Percentiles rank a stretch among this genome's conserved stretches.
Conservation (phyloP, 2,888 invertebrate genomes). For the Drosophila anomalipes region DNA sequence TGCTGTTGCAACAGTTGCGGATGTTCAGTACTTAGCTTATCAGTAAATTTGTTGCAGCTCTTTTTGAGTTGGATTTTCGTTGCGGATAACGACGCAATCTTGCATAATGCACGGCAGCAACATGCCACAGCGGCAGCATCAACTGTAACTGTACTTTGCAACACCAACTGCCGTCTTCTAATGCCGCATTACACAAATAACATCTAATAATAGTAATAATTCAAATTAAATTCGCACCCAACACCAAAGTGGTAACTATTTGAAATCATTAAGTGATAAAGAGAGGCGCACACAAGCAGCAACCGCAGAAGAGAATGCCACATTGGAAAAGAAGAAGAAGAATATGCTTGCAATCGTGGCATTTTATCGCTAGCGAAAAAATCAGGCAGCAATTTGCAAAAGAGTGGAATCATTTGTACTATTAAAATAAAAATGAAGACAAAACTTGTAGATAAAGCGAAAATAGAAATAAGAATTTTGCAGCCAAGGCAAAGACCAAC, state of each 20-base stretch:
- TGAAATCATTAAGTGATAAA: slow-evolving; percentile 78
- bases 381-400: slow-evolving; percentile 69
- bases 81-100: slow-evolving; percentile 46
- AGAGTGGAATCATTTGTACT: slow-evolving; percentile 70
- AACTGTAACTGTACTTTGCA: slow-evolving; percentile 46
- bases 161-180: slow-evolving; percentile 28
- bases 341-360: slow-evolving; percentile 21
- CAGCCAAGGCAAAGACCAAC: slow-evolving; percentile 34
- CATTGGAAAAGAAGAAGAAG: slow-evolving; percentile 16
- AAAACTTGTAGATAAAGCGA: slow-evolving; percentile 76
- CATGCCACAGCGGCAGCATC: slow-evolving; percentile 27
- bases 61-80: slow-evolving; percentile 54
- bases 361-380: slow-evolving; percentile 58
- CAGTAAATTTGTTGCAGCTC: slow-evolving; percentile 40
- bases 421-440: slow-evolving; percentile 83
- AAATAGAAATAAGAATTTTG: slow-evolving; percentile 62
- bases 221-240: slow-evolving; percentile 78
- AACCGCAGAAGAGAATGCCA: not conserved
- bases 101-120: slow-evolving; percentile 64
- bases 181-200: slow-evolving; percentile 72
- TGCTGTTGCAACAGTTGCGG: slow-evolving; percentile 30
- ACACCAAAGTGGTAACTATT: slow-evolving; percentile 63
- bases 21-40: slow-evolving; percentile 48
- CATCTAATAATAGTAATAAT: slow-evolving; percentile 78
- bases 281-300: slow-evolving; percentile 28